Percentiles rank a stretch among this genome's conserved stretches.
Evolutionary conservation across 64 coral and sea anemone genomes (phyloP).

Genomic region (Pocillopora verrucosa): DNA sequence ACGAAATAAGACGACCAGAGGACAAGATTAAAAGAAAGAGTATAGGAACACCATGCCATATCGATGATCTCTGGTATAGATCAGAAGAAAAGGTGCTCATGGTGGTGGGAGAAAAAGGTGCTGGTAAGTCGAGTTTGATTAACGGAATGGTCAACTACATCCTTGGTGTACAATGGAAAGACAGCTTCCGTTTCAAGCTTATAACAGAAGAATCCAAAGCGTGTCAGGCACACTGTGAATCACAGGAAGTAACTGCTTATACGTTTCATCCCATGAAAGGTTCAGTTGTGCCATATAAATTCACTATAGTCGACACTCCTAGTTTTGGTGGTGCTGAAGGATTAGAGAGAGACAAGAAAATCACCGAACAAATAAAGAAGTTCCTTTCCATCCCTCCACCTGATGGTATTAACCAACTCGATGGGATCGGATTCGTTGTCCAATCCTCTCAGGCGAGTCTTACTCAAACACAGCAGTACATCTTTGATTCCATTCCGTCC

Average conservation of each 20-base stretch:
- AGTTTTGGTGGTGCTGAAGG: slow-evolving; percentile 35
- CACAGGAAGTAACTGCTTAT: slow-evolving; percentile 42
- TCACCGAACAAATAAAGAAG: slow-evolving; percentile 27
- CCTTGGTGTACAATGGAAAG: slow-evolving; percentile 15
- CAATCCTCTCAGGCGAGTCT: slow-evolving; percentile 20
- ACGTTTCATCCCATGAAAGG: slow-evolving; percentile 13
- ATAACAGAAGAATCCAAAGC: slow-evolving; percentile 4
- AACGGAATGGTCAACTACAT: slow-evolving; percentile 37
- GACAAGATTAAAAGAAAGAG: not conserved
- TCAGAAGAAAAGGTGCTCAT: slow-evolving; percentile 13
- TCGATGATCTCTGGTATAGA: not conserved
- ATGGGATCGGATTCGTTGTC: slow-evolving; percentile 46
- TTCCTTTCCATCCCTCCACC: slow-evolving; percentile 18
- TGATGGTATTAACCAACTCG: slow-evolving; percentile 29
- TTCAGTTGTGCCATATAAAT: not conserved
- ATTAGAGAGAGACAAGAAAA: slow-evolving; percentile 18
- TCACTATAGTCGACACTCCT: slow-evolving; percentile 40
- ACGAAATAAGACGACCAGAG: not conserved
- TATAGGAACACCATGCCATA: not conserved
- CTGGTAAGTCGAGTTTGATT: slow-evolving; percentile 46
- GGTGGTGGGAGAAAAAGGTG: slow-evolving; percentile 19
- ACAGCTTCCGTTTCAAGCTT: slow-evolving; percentile 37
- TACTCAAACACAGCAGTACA: slow-evolving; percentile 37
- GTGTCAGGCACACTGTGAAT: slow-evolving; percentile 21
- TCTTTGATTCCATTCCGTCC: slow-evolving; percentile 43